Conservation (phyloP, 2,797 vertebrate species). For the Parauchenoglanis punctatus region DNA sequence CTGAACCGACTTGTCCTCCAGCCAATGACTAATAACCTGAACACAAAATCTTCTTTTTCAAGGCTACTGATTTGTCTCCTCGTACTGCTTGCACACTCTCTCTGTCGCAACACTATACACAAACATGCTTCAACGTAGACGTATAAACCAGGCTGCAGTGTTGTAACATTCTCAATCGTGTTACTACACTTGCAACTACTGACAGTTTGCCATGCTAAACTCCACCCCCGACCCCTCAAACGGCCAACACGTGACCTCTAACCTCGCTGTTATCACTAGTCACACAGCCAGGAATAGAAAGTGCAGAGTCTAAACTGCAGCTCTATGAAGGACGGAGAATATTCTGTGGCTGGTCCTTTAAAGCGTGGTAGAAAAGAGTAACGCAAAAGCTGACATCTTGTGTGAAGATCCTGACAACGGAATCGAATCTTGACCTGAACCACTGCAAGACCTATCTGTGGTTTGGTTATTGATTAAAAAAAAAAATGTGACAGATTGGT, state of each 20-base stretch:
- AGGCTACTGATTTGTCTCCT: neutral
- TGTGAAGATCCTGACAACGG: neutral
- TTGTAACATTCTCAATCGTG: neutral
- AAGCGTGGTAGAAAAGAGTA: neutral
- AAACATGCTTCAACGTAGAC: neutral
- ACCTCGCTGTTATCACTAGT: constrained; percentile 24
- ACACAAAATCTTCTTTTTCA: neutral
- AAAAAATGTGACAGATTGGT: neutral
- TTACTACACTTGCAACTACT: neutral
- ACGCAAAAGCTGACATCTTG: neutral
- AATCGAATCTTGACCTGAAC: neutral
- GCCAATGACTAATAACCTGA: neutral
- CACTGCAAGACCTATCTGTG: neutral
- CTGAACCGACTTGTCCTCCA: neutral
- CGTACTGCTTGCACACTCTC: neutral
- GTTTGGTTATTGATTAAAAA: neutral
- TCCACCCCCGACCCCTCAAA: neutral
- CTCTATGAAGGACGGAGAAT: too few species aligned
- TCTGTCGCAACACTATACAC: neutral
- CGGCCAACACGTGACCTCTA: constrained; percentile 16
- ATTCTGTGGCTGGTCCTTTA: neutral
- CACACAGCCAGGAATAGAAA: constrained; percentile 22
- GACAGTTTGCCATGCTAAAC: neutral
- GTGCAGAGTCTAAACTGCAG: neutral
- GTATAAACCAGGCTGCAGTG: neutral